Conservation (phyloP, 30 jellyfish, hydroid and myxozoan species). For the Mastigias papua region DNA sequence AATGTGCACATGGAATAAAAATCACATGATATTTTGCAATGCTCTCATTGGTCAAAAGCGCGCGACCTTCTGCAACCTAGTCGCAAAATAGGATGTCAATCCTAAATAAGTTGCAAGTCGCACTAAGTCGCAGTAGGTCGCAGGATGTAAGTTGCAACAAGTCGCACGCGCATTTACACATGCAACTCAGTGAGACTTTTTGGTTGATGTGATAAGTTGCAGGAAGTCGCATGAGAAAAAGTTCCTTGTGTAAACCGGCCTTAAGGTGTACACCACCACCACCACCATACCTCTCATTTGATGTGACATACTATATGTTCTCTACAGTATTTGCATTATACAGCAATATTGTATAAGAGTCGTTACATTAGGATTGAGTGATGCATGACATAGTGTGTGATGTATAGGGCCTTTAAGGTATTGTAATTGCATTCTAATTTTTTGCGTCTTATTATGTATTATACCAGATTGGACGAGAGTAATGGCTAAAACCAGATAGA, state of each 20-base stretch:
- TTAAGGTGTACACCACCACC: constrained; percentile 5
- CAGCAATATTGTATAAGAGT: too few species aligned
- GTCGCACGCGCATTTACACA: constrained; percentile 26
- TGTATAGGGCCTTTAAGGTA: too few species aligned
- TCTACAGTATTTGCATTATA: too few species aligned
- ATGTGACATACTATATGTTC: too few species aligned
- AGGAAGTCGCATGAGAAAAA: constrained; percentile 16
- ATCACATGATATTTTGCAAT: constrained; percentile 17
- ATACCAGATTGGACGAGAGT: too few species aligned
- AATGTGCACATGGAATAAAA: background rate
- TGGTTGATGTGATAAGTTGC: constrained; percentile 23
- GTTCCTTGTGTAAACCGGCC: constrained; percentile 39
- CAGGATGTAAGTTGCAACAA: constrained; percentile 31
- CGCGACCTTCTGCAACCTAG: constrained; percentile 20
- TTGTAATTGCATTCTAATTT: too few species aligned
- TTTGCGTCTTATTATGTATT: too few species aligned
- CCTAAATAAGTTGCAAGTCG: constrained; percentile 29
- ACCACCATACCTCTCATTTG: too few species aligned
- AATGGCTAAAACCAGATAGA: too few species aligned
- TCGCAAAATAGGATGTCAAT: constrained; percentile 44
- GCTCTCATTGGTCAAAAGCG: constrained; percentile 10
- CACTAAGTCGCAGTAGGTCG: constrained; percentile 10
- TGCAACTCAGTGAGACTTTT: background rate
- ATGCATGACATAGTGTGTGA: too few species aligned
- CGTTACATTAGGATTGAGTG: too few species aligned